Evolutionary conservation across 2,113 vertebrate genomes (phyloP).

Genomic region (Nothoprocta pentlandii): DNA sequence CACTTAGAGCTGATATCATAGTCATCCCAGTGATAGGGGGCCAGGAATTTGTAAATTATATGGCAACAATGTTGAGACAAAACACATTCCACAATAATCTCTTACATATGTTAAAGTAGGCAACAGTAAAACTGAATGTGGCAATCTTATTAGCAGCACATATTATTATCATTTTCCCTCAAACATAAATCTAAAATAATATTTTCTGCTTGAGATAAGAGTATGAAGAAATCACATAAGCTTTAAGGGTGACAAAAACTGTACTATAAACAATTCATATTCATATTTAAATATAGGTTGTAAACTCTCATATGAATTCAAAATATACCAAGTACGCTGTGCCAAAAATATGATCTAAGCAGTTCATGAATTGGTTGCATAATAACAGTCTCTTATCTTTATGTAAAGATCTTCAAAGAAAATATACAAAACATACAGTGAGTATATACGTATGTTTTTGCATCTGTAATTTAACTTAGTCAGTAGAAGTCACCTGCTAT

Average conservation of each 20-base stretch:
- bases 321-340: rapidly evolving
- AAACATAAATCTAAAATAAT: neutral
- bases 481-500: neutral
- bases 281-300: neutral
- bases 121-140: neutral
- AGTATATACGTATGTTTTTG: neutral
- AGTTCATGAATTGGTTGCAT: neutral
- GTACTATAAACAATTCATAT: neutral
- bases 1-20: too few species aligned
- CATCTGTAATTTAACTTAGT: neutral
- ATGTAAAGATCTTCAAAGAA: neutral
- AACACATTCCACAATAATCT: too few species aligned
- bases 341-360: neutral
- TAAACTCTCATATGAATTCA: neutral
- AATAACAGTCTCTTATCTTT: rapidly evolving
- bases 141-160: neutral
- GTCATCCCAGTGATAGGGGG: too few species aligned
- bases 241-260: neutral
- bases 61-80: too few species aligned
- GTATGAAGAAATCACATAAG: neutral
- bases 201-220: neutral
- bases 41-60: too few species aligned
- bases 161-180: neutral
- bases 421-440: neutral
- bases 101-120: neutral